Evolutionary conservation across 2,113 vertebrate species (phyloP).

Genomic region (Melanerpes aurifrons): DNA sequence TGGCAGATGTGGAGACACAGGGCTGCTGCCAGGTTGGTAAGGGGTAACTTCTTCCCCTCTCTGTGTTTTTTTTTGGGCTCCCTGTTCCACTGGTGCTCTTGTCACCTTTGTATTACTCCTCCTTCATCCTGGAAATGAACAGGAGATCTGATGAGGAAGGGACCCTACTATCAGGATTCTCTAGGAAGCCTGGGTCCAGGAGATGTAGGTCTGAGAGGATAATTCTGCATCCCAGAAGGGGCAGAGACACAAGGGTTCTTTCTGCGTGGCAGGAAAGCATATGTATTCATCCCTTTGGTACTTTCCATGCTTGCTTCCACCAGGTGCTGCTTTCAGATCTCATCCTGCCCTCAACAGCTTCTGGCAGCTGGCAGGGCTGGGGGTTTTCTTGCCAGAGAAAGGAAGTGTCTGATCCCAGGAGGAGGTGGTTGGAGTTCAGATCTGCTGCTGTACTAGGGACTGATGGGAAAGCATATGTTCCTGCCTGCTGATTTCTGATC

Average conservation of each 20-base stretch:
- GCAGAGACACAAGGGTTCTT: neutral
- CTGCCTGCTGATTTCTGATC: neutral
- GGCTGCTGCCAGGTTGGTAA: neutral
- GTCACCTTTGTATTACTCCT: neutral
- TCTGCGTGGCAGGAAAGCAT: neutral
- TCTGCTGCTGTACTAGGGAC: neutral
- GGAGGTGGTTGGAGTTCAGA: fast-evolving
- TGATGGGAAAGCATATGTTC: neutral
- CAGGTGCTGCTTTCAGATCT: neutral
- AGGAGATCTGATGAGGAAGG: neutral
- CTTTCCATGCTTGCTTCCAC: neutral
- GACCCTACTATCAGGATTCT: neutral
- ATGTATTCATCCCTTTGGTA: neutral
- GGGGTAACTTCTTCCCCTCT: neutral
- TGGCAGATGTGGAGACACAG: fast-evolving
- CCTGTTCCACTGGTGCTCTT: neutral
- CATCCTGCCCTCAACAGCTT: fast-evolving
- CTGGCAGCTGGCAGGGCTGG: neutral
- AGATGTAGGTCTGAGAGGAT: neutral
- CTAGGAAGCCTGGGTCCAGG: neutral
- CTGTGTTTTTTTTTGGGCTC: neutral
- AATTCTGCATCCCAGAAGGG: neutral
- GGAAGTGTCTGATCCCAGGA: neutral
- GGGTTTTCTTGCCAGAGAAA: neutral
- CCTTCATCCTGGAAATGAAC: neutral